Evolutionary conservation across 1,140 invertebrate species (phyloP), one percentile per base, ranked within the genome.

Genomic region (Sminthurinus signatus): DNA sequence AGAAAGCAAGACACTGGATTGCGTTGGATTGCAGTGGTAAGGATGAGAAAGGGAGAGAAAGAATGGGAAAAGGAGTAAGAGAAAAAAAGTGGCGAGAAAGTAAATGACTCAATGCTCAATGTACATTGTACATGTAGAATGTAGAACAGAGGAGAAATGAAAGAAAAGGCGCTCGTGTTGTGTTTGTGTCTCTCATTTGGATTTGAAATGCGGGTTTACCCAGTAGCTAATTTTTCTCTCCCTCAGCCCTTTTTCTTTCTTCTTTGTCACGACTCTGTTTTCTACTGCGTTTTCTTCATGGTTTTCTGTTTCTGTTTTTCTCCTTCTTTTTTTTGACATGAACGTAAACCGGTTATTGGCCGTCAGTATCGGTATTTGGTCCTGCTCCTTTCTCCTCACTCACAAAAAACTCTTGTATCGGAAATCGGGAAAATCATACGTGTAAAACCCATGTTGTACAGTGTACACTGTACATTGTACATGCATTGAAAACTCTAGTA

Each of bases 151-250:
- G 44, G 25, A 25, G 23, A n/a, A 52, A 52, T 52, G 27, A 52
- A 28, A 52, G 50, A 52, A 52, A 28, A 23, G 14, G 3, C 14
- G 51, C n/a, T n/a, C n/a, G n/a, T n/a, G n/a, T n/a, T n/a, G n/a
- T n/a, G n/a, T n/a, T n/a, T n/a, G n/a, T n/a, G n/a, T 21, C 31
- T 52, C 60, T 63, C 61, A 67, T 67, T 67, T 67, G 60, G 46
- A 28, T 67, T 67, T 67, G 46, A 63, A 64, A 67, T 67, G 65
- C 65, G 65, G 65, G 65, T 62, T 66, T 56, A 43, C 64, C 59
- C 64, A 36, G 56, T 67, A 67, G 65, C 60, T 67, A 67, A 67
- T 67, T 67, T 67, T 60, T 62, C 55, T 62, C 55, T 36, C 32
- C 15, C 32, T 36, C 32, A 36, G 32, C 15, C 32, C 32, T 36